Base-by-base conservation (phyloP, 2,888 invertebrate species). In the Lamellibrachia columna region DNA sequence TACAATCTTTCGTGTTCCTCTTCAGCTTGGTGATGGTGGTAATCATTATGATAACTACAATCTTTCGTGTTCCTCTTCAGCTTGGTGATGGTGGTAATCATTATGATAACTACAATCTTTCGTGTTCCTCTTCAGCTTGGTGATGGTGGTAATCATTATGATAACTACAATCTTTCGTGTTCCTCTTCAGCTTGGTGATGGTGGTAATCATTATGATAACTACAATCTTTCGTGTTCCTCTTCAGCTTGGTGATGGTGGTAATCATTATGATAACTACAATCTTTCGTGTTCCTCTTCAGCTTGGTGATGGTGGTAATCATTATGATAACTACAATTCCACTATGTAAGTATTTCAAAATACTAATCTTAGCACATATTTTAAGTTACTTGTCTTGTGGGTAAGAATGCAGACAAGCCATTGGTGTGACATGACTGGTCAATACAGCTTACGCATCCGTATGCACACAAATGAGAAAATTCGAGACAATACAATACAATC, bases 11-110 rank as follows among this genome's bases (percentile, higher is more conserved):
- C n/a, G n/a, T n/a, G n/a, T n/a, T 11, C 6, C n/a, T 22, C 3
- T 75, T 75, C 95, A 99, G 99, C 96, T 97, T 99, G 95, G 97
- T 99, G 90, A 97, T 99, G 95, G 96, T 96, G 40, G 93, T 95
- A 91, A 96, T 97, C 92, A 97, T 97, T 93, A 94, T 96, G 7
- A 94, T 94, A 90, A 96, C 97, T 15, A 96, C 97, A 52, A 95
- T 97, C n/a, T n/a, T n/a, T n/a, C n/a, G n/a, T n/a, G n/a, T n/a
- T 11, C 6, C n/a, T 22, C 3, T 75, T 75, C 95, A 99, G 99
- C 96, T 97, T 99, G 95, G 97, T 99, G 90, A 97, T 99, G 95
- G 96, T 96, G 40, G 93, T 95, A 91, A 96, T 97, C 92, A 97
- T 97, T 93, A 94, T 96, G 7, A 94, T 94, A 90, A 96, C 97